Evolutionary conservation across 2,797 vertebrate genomes (phyloP), one percentile per base, ranked within the genome.

Genomic region (Diceros bicornis): DNA sequence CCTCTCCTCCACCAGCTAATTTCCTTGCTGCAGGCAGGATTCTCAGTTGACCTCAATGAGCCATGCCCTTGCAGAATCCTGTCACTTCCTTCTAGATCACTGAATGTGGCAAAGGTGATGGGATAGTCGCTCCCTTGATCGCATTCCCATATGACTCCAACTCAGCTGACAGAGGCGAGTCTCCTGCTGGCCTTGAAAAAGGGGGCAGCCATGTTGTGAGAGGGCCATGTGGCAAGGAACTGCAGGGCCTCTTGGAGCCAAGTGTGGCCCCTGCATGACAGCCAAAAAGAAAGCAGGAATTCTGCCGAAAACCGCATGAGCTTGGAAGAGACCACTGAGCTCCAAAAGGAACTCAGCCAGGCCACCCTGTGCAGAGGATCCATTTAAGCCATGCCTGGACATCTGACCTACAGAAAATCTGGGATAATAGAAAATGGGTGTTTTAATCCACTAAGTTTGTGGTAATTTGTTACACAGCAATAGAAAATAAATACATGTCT

Each of bases 151-250:
- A 27, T 8, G 12, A n/a, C 61, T 44, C 68, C 23, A 37, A 27
- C 11, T 37, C 41, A 81, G 11, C n/a, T 82, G 23, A 82, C 10
- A 20, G 21, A 86, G 44, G 12, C 68, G 52, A 34, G 2, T 79
- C 34, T 41, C 32, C 32, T 9, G 0, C 20, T 44, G 44, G 27
- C 32, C 34, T 78, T 21, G 25, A 74, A 27, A 37, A 62, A 17
- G 0, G 4, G 3, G 37, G 10, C 14, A 5, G 5, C 77, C 12
- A 29, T 14, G 3, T 6, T 12, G 4, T 41, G 20, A 62, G 4
- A 59, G 37, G n/a, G 9, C 57, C 34, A 17, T 0, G 0, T 5
- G 10, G 16, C 11, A 21, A 32, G 13, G 25, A 85, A 52, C 4
- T 32, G 2, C 5, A 37, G n/a, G 10, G 18, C 29, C 6, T 44